These are phyloP conservation scores for Piliocolobus tephrosceles DNA, from an alignment of 2,113 vertebrate species.

Conservation along the genomic window DNA sequence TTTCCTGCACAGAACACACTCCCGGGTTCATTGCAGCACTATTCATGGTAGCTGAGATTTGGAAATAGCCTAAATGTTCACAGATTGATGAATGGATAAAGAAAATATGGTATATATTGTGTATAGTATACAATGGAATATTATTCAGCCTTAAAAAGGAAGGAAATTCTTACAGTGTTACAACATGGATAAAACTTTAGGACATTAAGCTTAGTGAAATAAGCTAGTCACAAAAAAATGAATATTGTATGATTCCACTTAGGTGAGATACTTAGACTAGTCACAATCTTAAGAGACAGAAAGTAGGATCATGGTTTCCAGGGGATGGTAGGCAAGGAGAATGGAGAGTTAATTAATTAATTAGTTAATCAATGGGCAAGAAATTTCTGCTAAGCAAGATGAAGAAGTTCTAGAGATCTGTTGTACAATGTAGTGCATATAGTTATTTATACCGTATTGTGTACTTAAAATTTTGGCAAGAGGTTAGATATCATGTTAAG, in stretches of 20 bases:
- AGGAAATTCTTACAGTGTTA: background rate
- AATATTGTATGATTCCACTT: background rate
- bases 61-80: background rate
- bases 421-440: too few species aligned
- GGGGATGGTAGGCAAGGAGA: too few species aligned
- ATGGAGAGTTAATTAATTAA: background rate
- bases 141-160: background rate
- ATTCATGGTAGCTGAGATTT: background rate
- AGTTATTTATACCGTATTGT: background rate
- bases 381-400: background rate
- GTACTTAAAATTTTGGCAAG: background rate
- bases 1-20: background rate
- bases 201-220: background rate
- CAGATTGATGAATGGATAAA: background rate
- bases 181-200: background rate
- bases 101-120: background rate
- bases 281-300: background rate
- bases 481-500: background rate
- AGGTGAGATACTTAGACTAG: background rate
- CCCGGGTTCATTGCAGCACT: background rate
- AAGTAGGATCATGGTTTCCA: background rate
- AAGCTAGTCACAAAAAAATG: background rate
- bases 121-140: background rate
- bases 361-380: background rate
- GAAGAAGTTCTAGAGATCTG: background rate